These are phyloP conservation scores for Pyrgus malvae DNA, from an alignment of 2,888 invertebrate species.

Conservation along the genomic window DNA sequence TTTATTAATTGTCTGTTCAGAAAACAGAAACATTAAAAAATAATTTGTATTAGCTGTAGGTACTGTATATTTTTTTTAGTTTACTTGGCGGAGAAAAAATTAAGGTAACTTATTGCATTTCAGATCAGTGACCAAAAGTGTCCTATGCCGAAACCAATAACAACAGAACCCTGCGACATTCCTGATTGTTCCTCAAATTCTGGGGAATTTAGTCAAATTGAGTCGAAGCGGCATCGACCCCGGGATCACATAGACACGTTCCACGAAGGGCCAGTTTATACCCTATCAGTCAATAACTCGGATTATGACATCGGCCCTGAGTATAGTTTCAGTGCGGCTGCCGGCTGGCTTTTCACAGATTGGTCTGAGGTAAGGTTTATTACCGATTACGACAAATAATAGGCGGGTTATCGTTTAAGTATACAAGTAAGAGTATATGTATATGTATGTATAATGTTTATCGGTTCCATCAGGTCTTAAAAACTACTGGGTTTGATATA, in stretches of 20 bases:
- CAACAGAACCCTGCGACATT: slow-evolving; percentile 58
- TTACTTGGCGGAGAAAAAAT: too few relatives aligned
- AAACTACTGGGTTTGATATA: too few relatives aligned
- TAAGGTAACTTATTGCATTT: background rate
- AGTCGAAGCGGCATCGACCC: slow-evolving; percentile 46
- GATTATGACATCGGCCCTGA: slow-evolving; percentile 64
- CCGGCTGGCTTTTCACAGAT: slow-evolving; percentile 81
- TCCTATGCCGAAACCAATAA: slow-evolving; percentile 55
- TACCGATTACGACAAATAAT: background rate
- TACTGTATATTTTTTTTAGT: too few relatives aligned
- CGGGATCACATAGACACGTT: slow-evolving; percentile 62
- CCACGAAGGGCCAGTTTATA: slow-evolving; percentile 66
- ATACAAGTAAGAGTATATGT: too few relatives aligned
- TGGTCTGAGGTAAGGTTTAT: slow-evolving; percentile 77
- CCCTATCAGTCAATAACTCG: slow-evolving; percentile 60
- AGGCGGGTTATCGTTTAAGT: too few relatives aligned
- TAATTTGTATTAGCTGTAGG: too few relatives aligned
- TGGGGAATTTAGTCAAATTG: slow-evolving; percentile 48
- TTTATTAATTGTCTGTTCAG: too few relatives aligned
- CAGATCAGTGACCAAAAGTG: slow-evolving; percentile 72
- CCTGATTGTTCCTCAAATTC: slow-evolving; percentile 53
- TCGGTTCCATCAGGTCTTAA: too few relatives aligned
- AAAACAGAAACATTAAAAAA: too few relatives aligned
- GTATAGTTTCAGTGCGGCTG: slow-evolving; percentile 61
- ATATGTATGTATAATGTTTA: too few relatives aligned